Percentiles rank a stretch among this genome's conserved stretches.
phyloP scores from a whole-genome alignment of 2,797 vertebrate species.

The Tokudaia tokunoshimensis region DNA sequence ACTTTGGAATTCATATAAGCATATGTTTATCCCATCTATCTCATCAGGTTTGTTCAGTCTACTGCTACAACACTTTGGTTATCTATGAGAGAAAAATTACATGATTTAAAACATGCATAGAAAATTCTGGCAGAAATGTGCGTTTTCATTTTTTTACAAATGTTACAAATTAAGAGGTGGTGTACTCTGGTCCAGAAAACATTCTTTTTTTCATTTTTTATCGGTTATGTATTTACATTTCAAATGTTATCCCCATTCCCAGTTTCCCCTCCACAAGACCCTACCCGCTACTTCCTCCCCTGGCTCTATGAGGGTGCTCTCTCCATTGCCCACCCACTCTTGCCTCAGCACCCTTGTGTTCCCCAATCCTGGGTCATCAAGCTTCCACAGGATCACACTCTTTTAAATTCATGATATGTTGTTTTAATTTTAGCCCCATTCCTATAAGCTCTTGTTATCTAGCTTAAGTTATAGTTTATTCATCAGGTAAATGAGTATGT shows the following conservation, averaged over 20 bases:
- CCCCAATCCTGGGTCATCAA: too few species aligned
- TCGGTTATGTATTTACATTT: too few species aligned
- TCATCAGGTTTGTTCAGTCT: background rate
- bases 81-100: background rate
- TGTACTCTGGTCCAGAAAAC: background rate
- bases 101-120: conserved; percentile 11
- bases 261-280: too few species aligned
- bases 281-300: too few species aligned
- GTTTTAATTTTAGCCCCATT: background rate
- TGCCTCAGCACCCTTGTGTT: too few species aligned
- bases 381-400: background rate
- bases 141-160: background rate
- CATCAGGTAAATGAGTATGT: background rate
- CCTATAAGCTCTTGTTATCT: background rate
- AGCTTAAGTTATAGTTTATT: background rate
- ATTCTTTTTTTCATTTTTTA: background rate
- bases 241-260: too few species aligned
- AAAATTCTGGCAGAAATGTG: background rate
- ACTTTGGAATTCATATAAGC: background rate
- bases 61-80: background rate
- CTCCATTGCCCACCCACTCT: too few species aligned
- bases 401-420: conserved; percentile 21
- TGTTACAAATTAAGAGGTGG: conserved; percentile 16
- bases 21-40: background rate
- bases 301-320: too few species aligned